Evolutionary conservation across 2,797 vertebrate genomes (phyloP).

Genomic region (Rhinophrynus dorsalis): DNA sequence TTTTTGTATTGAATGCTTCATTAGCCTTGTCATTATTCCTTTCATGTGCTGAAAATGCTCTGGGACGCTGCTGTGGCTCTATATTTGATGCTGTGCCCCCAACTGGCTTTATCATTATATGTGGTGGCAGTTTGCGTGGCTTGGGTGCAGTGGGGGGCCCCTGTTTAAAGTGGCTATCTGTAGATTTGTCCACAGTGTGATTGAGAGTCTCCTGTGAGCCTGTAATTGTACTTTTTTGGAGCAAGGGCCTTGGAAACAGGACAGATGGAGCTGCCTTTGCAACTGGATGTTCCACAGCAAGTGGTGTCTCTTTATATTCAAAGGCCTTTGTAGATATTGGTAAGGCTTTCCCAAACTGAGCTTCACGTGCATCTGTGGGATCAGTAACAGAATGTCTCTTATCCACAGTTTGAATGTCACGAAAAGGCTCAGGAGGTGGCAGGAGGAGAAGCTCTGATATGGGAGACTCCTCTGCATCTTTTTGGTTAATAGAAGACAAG

Average conservation of each 20-base stretch:
- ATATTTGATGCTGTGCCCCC: slow-evolving; percentile 7
- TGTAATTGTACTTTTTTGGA: background rate
- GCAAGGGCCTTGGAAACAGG: background rate
- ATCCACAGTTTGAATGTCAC: slow-evolving; percentile 47
- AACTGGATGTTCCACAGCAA: background rate
- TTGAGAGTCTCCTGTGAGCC: background rate
- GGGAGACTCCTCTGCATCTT: background rate
- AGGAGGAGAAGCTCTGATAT: slow-evolving; percentile 39
- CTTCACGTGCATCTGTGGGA: slow-evolving; percentile 26
- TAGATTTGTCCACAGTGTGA: background rate
- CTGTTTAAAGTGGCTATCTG: slow-evolving; percentile 36
- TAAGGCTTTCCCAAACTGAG: background rate
- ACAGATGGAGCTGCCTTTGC: background rate
- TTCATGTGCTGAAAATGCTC: slow-evolving; percentile 46
- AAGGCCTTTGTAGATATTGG: background rate
- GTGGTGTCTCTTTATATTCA: slow-evolving; percentile 1
- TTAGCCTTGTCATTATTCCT: slow-evolving; percentile 1
- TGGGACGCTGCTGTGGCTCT: slow-evolving; percentile 31
- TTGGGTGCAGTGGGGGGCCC: slow-evolving; percentile 79
- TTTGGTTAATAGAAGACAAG: slow-evolving; percentile 13
- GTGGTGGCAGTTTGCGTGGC: slow-evolving; percentile 72
- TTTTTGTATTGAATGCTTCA: slow-evolving; percentile 12
- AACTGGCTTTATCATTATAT: slow-evolving; percentile 67
- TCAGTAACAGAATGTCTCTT: slow-evolving; percentile 33
- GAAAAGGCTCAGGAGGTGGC: slow-evolving; percentile 60